These are phyloP conservation scores for Baccha elongata DNA, from an alignment of 2,888 invertebrate genomes.

Conservation along the genomic window DNA sequence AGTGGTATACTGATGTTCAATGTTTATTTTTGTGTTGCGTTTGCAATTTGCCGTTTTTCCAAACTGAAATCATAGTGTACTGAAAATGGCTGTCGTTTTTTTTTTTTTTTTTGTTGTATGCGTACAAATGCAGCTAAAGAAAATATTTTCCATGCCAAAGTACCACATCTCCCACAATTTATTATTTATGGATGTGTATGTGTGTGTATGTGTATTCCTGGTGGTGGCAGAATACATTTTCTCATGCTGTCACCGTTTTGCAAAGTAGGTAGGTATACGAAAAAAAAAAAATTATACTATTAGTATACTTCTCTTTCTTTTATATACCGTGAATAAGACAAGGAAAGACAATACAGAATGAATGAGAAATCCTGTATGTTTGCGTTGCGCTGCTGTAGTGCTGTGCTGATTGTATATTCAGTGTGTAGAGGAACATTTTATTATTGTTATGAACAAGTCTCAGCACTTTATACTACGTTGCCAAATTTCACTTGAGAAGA, in stretches of 20 bases:
- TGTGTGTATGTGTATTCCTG: not conserved
- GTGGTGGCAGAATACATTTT: conserved; percentile 49
- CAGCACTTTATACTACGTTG: conserved; percentile 49
- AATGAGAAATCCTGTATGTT: conserved; percentile 54
- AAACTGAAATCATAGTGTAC: conserved; percentile 42
- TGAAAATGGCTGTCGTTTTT: not conserved
- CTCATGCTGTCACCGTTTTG: conserved; percentile 54
- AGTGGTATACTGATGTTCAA: conserved; percentile 30
- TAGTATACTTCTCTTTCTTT: conserved; percentile 32
- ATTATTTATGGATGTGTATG: conserved; percentile 14
- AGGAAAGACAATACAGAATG: conserved; percentile 51
- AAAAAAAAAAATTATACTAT: conserved; percentile 20
- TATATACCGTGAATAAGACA: conserved; percentile 16
- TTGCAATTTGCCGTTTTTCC: conserved; percentile 67
- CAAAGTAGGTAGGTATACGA: conserved; percentile 25
- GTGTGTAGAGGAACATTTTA: conserved; percentile 34
- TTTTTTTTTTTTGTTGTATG: not conserved
- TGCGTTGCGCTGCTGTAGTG: not conserved
- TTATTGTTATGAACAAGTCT: conserved; percentile 69
- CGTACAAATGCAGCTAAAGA: not conserved
- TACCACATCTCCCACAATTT: conserved; percentile 23
- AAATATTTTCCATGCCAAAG: conserved; percentile 49
- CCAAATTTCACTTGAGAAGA: conserved; percentile 47
- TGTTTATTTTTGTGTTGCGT: conserved; percentile 71
- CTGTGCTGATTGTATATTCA: not conserved